Evolutionary conservation across 23 tunicate species (phyloP), one percentile per base, ranked within the genome.

Genomic region (Clavelina lepadiformis): DNA sequence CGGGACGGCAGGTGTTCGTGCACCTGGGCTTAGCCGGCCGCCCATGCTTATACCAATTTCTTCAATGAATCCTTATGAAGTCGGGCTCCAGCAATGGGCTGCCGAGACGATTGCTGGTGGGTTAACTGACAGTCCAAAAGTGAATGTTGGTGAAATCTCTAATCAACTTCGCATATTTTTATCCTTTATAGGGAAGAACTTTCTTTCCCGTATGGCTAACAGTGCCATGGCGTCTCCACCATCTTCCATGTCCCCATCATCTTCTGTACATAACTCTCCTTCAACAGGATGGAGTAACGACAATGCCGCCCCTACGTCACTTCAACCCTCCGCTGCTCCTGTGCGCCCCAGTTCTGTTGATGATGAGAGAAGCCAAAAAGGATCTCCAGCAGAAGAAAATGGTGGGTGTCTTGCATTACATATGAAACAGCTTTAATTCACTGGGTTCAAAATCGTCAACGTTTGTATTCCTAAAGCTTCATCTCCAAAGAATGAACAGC

Each of bases 41-140:
- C 95, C 95, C 6, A 63, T 86, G 63, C 80, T 86, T 8, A 77
- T 86, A 51, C 95, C 95, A 0, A 86, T 86, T 56, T 75, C 79
- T 67, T 78, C 81, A 61, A 61, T 81, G 69, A 71, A 59, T 32
- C 68, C 95, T 20, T 86, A 86, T 60, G 94, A 77, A 11, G 94
- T 71, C 26, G 83, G 83, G 35, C 74, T 86, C 31, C 82, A 76
- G 53, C 69, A 75, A 57, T 47, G 74, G 56, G 95, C 79, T 11
- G 95, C 75, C 31, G 72, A 80, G 31, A 78, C 78, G 85, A 74
- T 85, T 5, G 72, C 72, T 3, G 72, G 72, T 63, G 63, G 65
- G 81, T n/a, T n/a, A n/a, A n/a, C n/a, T n/a, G n/a, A n/a, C n/a
- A n/a, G n/a, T n/a, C n/a, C n/a, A n/a, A n/a, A n/a, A n/a, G n/a